Percentiles rank a stretch among this genome's conserved stretches.
Conservation (phyloP, 2,797 vertebrate genomes). For the Pseudochaenichthys georgianus region DNA sequence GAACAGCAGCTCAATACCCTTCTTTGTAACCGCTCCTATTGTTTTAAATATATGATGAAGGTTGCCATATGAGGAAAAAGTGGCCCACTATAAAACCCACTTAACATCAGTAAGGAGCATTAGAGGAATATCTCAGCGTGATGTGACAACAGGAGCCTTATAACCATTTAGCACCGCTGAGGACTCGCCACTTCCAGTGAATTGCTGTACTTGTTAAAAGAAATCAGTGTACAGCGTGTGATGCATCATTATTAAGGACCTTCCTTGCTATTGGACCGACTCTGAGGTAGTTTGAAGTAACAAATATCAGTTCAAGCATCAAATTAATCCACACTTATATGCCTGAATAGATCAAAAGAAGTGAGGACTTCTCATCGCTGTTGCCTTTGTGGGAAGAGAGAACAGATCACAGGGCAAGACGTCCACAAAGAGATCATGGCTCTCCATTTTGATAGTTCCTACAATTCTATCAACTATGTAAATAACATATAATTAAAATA, state of each 20-base stretch:
- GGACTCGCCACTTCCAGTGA: conserved; percentile 27
- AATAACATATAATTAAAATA: no score
- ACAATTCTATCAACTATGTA: neutral
- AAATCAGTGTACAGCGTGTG: conserved; percentile 24
- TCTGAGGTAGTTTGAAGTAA: conserved; percentile 14
- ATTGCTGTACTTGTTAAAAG: conserved; percentile 44
- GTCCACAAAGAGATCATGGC: conserved; percentile 17
- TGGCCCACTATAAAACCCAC: conserved; percentile 50
- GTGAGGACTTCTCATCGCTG: conserved; percentile 13
- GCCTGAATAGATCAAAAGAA: conserved; percentile 32
- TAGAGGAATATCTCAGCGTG: conserved; percentile 57
- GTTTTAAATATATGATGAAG: conserved; percentile 67
- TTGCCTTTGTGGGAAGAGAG: conserved; percentile 28
- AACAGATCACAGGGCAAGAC: conserved; percentile 15
- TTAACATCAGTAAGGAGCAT: conserved; percentile 68
- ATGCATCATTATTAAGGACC: conserved; percentile 29
- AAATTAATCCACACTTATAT: conserved; percentile 30
- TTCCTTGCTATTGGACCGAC: conserved; percentile 16
- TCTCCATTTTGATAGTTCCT: conserved; percentile 17
- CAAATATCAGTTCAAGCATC: conserved; percentile 18
- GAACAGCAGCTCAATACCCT: conserved; percentile 34
- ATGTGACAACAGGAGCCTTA: conserved; percentile 49
- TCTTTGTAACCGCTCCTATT: conserved; percentile 50
- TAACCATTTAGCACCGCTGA: conserved; percentile 51
- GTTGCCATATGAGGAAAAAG: conserved; percentile 46